These are phyloP conservation scores for Psylliodes chrysocephalus DNA, from an alignment of 2,888 invertebrate genomes.

Conservation along the genomic window DNA sequence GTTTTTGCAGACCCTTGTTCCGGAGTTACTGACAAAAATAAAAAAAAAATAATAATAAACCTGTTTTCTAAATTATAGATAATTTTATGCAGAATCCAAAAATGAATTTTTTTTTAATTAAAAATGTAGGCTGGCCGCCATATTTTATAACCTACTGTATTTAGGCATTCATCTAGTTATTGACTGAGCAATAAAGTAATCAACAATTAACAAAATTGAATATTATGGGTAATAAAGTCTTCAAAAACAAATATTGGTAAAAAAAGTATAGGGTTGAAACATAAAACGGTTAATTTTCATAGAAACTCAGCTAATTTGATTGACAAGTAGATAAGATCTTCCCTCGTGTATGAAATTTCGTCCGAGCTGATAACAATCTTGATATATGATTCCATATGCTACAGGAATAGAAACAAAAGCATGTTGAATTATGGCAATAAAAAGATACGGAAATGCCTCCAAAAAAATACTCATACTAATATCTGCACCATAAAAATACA, in stretches of 20 bases:
- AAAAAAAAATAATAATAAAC: too few species aligned
- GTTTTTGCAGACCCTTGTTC: too few species aligned
- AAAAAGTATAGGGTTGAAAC: constrained; percentile 13
- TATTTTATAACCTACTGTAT: too few species aligned
- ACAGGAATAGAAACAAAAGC: constrained; percentile 38
- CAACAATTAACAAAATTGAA: background rate
- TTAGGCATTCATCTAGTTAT: too few species aligned
- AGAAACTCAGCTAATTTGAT: constrained; percentile 48
- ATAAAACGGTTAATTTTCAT: constrained; percentile 44
- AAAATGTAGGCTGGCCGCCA: too few species aligned
- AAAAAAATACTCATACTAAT: constrained; percentile 39
- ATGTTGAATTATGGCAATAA: constrained; percentile 38
- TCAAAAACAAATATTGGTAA: constrained; percentile 9
- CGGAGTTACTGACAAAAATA: too few species aligned
- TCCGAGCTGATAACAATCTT: constrained; percentile 41
- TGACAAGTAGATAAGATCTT: constrained; percentile 46
- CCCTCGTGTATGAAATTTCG: constrained; percentile 38
- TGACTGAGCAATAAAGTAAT: background rate
- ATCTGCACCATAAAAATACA: constrained; percentile 37
- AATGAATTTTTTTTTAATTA: too few species aligned
- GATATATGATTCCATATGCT: constrained; percentile 45
- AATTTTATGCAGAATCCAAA: too few species aligned
- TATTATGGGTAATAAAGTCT: background rate
- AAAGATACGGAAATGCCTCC: constrained; percentile 41
- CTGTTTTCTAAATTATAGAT: too few species aligned